Percentiles rank a stretch among this genome's conserved stretches.
These are phyloP conservation scores for Rhyacophila evoluta DNA, from an alignment of 2,888 invertebrate genomes.

Conservation along the genomic window DNA sequence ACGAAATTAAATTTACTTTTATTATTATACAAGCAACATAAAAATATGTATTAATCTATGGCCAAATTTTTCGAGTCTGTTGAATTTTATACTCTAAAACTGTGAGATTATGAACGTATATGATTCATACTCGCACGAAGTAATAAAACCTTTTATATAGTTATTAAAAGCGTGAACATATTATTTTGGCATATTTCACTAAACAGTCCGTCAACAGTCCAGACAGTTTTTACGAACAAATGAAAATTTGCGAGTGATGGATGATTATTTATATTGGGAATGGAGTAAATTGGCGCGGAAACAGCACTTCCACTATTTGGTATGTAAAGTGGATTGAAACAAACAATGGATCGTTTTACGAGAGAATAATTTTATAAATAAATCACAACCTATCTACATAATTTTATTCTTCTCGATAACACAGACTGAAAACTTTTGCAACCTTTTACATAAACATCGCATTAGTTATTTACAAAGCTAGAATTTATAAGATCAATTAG, in stretches of 20 bases:
- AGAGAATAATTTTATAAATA: background rate
- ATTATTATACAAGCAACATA: too few relatives aligned
- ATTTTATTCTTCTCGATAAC: too few relatives aligned
- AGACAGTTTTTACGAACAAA: slow-evolving; percentile 35
- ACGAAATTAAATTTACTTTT: too few relatives aligned
- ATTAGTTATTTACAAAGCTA: too few relatives aligned
- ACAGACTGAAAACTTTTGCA: too few relatives aligned
- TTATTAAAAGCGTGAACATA: background rate
- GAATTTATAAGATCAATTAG: too few relatives aligned
- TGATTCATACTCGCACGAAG: background rate
- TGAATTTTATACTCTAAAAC: too few relatives aligned
- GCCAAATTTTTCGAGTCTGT: too few relatives aligned
- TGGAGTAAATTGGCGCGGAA: slow-evolving; percentile 29
- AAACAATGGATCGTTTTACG: background rate
- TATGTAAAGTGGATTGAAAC: background rate
- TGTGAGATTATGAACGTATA: too few relatives aligned
- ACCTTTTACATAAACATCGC: too few relatives aligned
- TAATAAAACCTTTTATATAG: background rate
- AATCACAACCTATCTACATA: background rate
- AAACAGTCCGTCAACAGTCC: slow-evolving; percentile 25
- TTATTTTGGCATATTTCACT: slow-evolving; percentile 29
- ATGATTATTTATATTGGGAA: slow-evolving; percentile 41
- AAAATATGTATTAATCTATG: too few relatives aligned
- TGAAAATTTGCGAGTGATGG: slow-evolving; percentile 43
- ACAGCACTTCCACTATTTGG: background rate